Evolutionary conservation across 2,888 invertebrate genomes (phyloP), one percentile per base, ranked within the genome.

Genomic region (Dione vanillae): DNA sequence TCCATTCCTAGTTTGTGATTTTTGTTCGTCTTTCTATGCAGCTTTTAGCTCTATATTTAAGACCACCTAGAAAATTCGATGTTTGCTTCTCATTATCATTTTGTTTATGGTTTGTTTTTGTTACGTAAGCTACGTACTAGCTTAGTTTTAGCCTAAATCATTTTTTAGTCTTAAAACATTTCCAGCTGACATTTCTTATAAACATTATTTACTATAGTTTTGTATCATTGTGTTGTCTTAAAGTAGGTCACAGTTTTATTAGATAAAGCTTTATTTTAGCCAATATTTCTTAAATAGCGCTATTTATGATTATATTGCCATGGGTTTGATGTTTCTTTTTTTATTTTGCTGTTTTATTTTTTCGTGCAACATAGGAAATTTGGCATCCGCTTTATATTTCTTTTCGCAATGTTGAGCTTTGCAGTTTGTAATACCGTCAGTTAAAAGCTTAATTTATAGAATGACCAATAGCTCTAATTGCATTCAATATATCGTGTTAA

Each of bases 1-100:
- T 49, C 45, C 64, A 67, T 73, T 40, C 40, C 45, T 61, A 69
- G 20, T 35, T 59, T 49, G 14, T 12, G 9, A 40, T 37, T 37
- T 37, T 14, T 35, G 45, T 37, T 45, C 27, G 14, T 37, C 12
- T 16, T 16, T 6, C 9, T 10, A 16, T 9, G 35, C 16, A 10
- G 35, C 54, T 56, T 40, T 37, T 56, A 40, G 56, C 16, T 40
- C 37, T 16, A 37, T 11, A 56, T 37, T 56, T 56, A 5, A 37
- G 35, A n/a, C n/a, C 35, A 35, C 0, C n/a, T 35, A 5, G 27
- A 27, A 27, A 27, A 0, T 27, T 1, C 35, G 27, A 14, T 35
- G 9, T 35, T 37, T n/a, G 5, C 37, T 37, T n/a, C 1, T 54
- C 3, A 37, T 37, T 54, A 0, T 11, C 37, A 56, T 37, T 9